These are phyloP conservation scores for Opisthocomus hoazin DNA, from an alignment of 2,113 vertebrate genomes.

Conservation along the genomic window DNA sequence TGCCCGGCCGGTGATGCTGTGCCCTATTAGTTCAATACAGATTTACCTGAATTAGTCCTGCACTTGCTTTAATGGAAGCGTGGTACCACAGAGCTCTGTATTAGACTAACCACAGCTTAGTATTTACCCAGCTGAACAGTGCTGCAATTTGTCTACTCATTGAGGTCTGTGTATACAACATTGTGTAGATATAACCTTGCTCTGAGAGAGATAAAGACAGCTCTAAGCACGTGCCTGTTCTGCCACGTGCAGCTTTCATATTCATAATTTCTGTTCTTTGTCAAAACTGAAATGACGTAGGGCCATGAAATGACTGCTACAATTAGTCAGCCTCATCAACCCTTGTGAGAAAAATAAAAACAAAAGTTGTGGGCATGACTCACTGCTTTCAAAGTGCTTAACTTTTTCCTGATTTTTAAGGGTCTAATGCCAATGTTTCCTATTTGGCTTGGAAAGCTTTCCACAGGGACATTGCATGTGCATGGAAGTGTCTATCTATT, in stretches of 20 bases:
- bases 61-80: background rate
- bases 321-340: background rate
- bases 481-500: background rate
- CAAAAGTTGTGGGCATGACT: background rate
- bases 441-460: background rate
- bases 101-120: background rate
- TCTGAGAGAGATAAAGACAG: background rate
- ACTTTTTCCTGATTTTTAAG: background rate
- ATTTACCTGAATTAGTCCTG: background rate
- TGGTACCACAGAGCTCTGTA: background rate
- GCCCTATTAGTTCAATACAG: background rate
- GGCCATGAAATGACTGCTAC: background rate
- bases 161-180: background rate
- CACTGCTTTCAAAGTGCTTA: background rate
- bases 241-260: background rate
- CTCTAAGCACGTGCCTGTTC: background rate
- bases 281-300: background rate
- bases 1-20: too few species aligned
- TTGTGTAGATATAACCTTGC: background rate
- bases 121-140: background rate
- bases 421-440: background rate
- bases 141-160: background rate
- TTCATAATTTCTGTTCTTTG: background rate
- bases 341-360: background rate
- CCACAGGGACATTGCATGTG: background rate